Evolutionary conservation across 2,113 vertebrate species (phyloP), one percentile per base, ranked within the genome.

Genomic region (Cyprinus carpio): DNA sequence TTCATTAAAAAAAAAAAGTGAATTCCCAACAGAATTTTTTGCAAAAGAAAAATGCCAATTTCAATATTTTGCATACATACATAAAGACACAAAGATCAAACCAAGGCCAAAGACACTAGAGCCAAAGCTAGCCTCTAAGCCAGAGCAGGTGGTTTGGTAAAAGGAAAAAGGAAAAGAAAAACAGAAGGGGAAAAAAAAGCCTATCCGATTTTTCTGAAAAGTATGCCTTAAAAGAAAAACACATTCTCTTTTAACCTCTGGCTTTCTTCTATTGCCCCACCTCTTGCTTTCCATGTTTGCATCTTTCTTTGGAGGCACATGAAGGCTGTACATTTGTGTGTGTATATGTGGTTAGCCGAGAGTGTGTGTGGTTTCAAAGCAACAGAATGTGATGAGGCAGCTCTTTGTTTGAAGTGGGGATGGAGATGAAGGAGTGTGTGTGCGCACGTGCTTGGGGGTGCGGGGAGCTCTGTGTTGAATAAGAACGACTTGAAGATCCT

Each of bases 321-420:
- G n/a, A 72, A 13, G 34, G 51, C 60, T 69, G 4, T 79, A 46
- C 54, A 1, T 34, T 18, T 84, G 16, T 84, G 58, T 84, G 40
- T 74, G 29, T 65, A 12, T 85, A 31, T 58, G 51, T 7, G 7
- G 29, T 74, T 83, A 74, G 81, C 49, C 4, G 23, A 58, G 49
- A 25, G 65, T 71, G 84, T 51, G 67, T 74, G 75, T 43, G 65
- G 76, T 85, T 79, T 71, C 77, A 85, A 72, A 81, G 49, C 49
- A 62, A 49, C 65, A 80, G 49, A 85, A 85, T 72, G 67, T 83
- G 81, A 83, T 83, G 81, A 83, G 81, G 67, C 67, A 83, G 81
- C 81, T 80, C 51, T 85, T 69, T 80, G 76, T 85, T 79, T 74
- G 64, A 71, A 67, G 62, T 51, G 29, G 62, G 29, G 83, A 27